phyloP scores from a whole-genome alignment of 2,888 invertebrate species.

The Nematopogon swammerdamellus region DNA sequence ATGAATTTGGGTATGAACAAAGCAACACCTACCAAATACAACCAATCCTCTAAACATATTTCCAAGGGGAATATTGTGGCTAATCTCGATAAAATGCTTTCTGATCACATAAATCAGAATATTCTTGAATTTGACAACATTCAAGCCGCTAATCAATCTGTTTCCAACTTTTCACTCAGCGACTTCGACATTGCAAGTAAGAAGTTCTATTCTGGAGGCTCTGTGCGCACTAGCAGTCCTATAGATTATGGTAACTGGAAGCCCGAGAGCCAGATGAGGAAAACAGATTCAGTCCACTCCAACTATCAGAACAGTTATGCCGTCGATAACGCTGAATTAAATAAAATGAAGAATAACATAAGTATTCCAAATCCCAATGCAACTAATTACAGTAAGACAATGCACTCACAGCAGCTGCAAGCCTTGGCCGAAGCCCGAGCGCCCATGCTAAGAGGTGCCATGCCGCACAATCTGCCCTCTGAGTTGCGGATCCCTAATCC shows the following conservation, averaged over 20 bases:
- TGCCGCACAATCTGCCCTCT: constrained; percentile 32
- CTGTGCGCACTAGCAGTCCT: constrained; percentile 20
- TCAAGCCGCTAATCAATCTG: constrained; percentile 16
- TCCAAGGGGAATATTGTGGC: background rate
- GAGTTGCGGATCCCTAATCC: constrained; percentile 46
- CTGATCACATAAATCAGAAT: background rate
- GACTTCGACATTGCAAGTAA: constrained; percentile 46
- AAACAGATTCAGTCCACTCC: background rate
- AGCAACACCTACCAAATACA: background rate
- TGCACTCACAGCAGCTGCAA: background rate
- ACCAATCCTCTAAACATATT: background rate
- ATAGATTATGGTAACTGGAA: constrained; percentile 45
- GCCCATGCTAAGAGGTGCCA: constrained; percentile 26
- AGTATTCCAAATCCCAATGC: background rate
- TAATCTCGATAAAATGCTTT: background rate
- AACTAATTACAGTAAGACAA: constrained; percentile 1
- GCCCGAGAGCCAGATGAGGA: background rate
- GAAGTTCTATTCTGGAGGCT: constrained; percentile 33
- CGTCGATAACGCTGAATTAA: background rate
- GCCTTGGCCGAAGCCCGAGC: background rate
- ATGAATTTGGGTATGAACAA: constrained; percentile 41
- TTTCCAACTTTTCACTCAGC: constrained; percentile 36
- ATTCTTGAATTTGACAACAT: background rate
- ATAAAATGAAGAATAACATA: background rate
- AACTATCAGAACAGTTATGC: background rate